phyloP scores from a whole-genome alignment of 2,797 vertebrate genomes.

The Danio aesculapii region DNA sequence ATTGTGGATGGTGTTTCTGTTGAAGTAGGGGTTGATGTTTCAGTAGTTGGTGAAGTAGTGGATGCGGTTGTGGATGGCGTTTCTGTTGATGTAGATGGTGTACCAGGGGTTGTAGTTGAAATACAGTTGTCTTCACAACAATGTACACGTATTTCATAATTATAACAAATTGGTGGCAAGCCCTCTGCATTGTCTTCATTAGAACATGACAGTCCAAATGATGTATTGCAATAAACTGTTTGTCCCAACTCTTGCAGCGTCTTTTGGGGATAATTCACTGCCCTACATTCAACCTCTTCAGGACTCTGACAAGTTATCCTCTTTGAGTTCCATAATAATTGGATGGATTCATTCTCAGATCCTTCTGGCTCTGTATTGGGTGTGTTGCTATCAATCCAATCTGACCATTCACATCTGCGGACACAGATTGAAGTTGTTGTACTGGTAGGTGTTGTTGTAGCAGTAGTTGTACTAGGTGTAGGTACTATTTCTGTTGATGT shows the following conservation, averaged over 20 bases:
- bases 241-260: slow-evolving; percentile 70
- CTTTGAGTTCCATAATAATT: slow-evolving; percentile 68
- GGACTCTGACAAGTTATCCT: slow-evolving; percentile 70
- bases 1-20: not conserved
- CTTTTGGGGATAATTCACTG: slow-evolving; percentile 54
- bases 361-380: slow-evolving; percentile 64
- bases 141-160: slow-evolving; percentile 81
- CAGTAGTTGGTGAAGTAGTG: not conserved
- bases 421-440: not conserved
- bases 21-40: not conserved
- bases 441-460: not conserved
- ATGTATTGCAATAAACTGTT: slow-evolving; percentile 73
- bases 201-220: slow-evolving; percentile 76
- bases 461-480: not conserved
- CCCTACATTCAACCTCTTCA: slow-evolving; percentile 78
- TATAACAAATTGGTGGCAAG: slow-evolving; percentile 66
- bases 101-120: accelerated
- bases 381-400: slow-evolving; percentile 74
- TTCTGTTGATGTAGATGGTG: not conserved
- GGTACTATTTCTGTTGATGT: slow-evolving; percentile 3
- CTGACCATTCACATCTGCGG: slow-evolving; percentile 76
- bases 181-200: slow-evolving; percentile 65
- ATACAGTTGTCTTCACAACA: slow-evolving; percentile 71
- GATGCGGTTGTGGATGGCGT: not conserved
- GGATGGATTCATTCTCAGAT: slow-evolving; percentile 81